These are phyloP conservation scores for Thunnus maccoyii DNA, from an alignment of 2,113 vertebrate genomes.

Conservation along the genomic window DNA sequence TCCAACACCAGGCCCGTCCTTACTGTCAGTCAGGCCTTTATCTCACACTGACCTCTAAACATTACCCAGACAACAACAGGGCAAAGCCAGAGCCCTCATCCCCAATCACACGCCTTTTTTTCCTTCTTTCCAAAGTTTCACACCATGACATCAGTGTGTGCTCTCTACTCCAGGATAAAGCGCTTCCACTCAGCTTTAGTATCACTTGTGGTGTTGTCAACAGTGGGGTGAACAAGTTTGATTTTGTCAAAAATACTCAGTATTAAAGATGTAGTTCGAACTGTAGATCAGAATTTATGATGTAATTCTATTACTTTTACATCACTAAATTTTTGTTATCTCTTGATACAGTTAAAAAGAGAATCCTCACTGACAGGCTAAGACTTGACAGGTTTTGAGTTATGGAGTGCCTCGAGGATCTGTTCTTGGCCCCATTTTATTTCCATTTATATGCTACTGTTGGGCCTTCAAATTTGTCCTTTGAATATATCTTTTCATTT, in stretches of 20 bases:
- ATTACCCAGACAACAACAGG: constrained; percentile 68
- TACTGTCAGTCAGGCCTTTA: constrained; percentile 80
- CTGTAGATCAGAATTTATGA: not conserved
- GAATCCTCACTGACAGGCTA: not conserved
- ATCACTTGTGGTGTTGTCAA: not conserved
- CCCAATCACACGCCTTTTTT: constrained; percentile 61
- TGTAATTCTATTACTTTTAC: not conserved
- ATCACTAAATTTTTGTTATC: not conserved
- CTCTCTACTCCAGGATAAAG: constrained; percentile 51
- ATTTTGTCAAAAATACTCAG: not conserved
- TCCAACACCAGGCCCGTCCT: constrained; percentile 78
- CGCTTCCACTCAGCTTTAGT: constrained; percentile 12
- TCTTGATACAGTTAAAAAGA: not conserved
- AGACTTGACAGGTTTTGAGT: not conserved
- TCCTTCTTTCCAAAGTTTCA: constrained; percentile 39
- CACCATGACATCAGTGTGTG: constrained; percentile 64
- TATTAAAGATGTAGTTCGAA: no score
- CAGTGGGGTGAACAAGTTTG: not conserved
- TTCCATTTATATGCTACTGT: not conserved
- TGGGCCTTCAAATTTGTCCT: not conserved
- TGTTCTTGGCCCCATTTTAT: not conserved
- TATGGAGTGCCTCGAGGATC: not conserved
- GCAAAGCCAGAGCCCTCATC: constrained; percentile 49
- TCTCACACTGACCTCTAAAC: constrained; percentile 73
- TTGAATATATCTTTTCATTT: not conserved